phyloP scores from a whole-genome alignment of 1,140 invertebrate genomes.

The Trichogramma pretiosum region DNA sequence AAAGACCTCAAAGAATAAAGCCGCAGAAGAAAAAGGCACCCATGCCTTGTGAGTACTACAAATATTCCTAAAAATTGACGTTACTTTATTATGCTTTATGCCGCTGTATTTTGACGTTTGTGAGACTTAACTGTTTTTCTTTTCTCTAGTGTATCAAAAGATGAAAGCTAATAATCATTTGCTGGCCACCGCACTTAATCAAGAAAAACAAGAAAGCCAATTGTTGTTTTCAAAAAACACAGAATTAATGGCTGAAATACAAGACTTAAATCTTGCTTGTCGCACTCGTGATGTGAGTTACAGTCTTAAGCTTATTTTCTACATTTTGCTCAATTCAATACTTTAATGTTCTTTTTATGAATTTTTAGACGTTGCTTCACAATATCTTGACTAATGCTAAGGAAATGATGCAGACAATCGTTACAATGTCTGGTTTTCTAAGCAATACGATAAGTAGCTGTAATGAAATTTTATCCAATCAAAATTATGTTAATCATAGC shows the following conservation, averaged over 20 bases:
- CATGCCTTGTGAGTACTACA: constrained; percentile 23
- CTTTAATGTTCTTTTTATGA: background rate
- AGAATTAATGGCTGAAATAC: constrained; percentile 24
- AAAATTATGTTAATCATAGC: constrained; percentile 7
- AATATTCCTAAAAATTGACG: background rate
- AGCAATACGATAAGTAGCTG: constrained; percentile 30
- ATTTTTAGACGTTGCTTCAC: background rate
- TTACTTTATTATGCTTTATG: background rate
- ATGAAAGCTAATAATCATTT: constrained; percentile 32
- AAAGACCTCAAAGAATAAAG: constrained; percentile 21
- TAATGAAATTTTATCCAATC: constrained; percentile 22
- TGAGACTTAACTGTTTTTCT: background rate
- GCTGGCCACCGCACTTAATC: constrained; percentile 31
- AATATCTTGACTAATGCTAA: constrained; percentile 28
- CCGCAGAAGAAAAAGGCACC: constrained; percentile 21
- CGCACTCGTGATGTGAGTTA: constrained; percentile 29
- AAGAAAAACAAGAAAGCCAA: constrained; percentile 31
- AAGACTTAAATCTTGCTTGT: constrained; percentile 25
- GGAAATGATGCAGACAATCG: constrained; percentile 28
- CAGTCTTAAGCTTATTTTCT: background rate
- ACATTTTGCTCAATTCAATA: constrained; percentile 3
- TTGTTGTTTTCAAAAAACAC: constrained; percentile 30
- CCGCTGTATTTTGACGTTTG: too few relatives aligned
- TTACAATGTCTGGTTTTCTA: constrained; percentile 25
- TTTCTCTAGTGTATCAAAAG: constrained; percentile 29